Evolutionary conservation across 2,888 invertebrate genomes (phyloP).

Genomic region (Pterostichus niger): DNA sequence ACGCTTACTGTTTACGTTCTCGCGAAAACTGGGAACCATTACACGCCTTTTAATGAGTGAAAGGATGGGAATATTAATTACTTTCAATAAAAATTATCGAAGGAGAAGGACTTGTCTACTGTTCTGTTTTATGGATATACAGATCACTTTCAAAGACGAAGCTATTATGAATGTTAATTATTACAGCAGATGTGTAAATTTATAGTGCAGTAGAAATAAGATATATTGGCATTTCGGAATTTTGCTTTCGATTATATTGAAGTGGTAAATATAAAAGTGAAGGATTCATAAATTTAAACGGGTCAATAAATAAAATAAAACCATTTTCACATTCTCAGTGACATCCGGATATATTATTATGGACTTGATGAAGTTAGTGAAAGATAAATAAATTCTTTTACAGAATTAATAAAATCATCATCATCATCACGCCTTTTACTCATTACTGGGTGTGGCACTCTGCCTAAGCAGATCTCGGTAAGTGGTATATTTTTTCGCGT

Average conservation of each 20-base stretch:
- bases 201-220: conserved; percentile 15
- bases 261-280: conserved; percentile 26
- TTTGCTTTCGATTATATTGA: conserved; percentile 2
- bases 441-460: too few species aligned
- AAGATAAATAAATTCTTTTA: not conserved
- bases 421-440: too few species aligned
- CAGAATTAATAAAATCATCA: too few species aligned
- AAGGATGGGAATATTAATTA: conserved; percentile 56
- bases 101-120: conserved; percentile 7
- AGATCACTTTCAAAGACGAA: conserved; percentile 36
- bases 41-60: conserved; percentile 28
- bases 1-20: conserved; percentile 5
- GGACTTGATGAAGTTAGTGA: too few species aligned
- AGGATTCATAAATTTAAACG: conserved; percentile 9
- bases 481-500: too few species aligned
- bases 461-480: too few species aligned
- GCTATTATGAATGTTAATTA: conserved; percentile 42
- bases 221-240: conserved; percentile 14
- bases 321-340: not conserved
- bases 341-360: too few species aligned
- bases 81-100: conserved; percentile 34
- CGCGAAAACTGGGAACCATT: not conserved
- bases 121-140: conserved; percentile 8
- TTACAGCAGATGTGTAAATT: conserved; percentile 42
- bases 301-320: not conserved